These are phyloP conservation scores for Drosophila oshimai DNA, from an alignment of 1,140 invertebrate species.

Conservation along the genomic window DNA sequence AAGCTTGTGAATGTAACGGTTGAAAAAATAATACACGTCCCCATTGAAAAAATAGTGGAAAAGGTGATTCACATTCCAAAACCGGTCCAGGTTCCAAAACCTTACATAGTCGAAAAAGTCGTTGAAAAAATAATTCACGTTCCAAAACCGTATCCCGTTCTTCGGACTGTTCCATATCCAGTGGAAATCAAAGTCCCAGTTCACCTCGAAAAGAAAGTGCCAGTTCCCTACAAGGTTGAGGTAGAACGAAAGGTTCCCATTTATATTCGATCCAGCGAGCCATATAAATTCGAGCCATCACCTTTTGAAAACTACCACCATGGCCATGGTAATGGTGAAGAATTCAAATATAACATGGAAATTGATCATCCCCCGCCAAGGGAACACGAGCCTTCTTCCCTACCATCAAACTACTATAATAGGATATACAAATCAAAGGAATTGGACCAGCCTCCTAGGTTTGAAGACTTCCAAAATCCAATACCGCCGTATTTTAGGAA, in stretches of 20 bases:
- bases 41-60: constrained; percentile 83
- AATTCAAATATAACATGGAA: constrained; percentile 18
- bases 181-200: constrained; percentile 83
- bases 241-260: constrained; percentile 84
- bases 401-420: constrained; percentile 15
- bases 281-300: constrained; percentile 51
- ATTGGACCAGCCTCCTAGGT: not conserved
- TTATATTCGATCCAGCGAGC: constrained; percentile 59
- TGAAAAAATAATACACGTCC: constrained; percentile 86
- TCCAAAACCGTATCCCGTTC: constrained; percentile 85
- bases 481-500: not conserved
- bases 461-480: constrained; percentile 4
- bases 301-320: constrained; percentile 22
- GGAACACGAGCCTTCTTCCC: not conserved
- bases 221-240: constrained; percentile 83
- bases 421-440: constrained; percentile 9
- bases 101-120: constrained; percentile 52
- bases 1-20: constrained; percentile 67
- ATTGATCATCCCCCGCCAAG: constrained; percentile 11
- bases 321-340: too few species aligned
- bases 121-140: constrained; percentile 64
- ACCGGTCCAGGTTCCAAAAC: constrained; percentile 62
- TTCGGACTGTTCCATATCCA: constrained; percentile 83
- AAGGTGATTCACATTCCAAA: constrained; percentile 78
- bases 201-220: constrained; percentile 84